phyloP scores from a whole-genome alignment of 2,797 vertebrate genomes.

The Eurystomus glaucurus region DNA sequence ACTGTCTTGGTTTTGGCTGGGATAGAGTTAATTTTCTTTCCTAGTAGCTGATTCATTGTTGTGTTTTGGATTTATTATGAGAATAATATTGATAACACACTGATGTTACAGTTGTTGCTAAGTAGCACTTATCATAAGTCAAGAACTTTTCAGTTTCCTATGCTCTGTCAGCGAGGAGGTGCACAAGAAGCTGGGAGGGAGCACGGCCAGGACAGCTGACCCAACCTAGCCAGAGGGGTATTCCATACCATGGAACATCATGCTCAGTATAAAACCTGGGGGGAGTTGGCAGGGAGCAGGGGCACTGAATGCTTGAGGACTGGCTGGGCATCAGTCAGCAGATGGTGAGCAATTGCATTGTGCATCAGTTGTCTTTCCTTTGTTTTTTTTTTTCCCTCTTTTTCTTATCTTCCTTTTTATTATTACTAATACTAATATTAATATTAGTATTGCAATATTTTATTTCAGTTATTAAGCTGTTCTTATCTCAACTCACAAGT shows the following conservation, averaged over 20 bases:
- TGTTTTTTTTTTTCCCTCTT: neutral
- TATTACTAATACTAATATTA: too few species aligned
- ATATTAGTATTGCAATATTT: neutral
- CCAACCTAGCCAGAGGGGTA: neutral
- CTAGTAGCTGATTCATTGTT: neutral
- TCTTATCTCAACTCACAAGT: neutral
- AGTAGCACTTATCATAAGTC: neutral
- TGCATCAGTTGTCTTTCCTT: neutral
- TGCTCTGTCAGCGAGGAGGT: neutral
- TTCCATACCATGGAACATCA: neutral
- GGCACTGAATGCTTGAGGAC: neutral
- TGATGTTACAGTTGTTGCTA: neutral
- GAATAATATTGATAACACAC: neutral
- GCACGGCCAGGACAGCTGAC: neutral
- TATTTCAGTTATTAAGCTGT: neutral
- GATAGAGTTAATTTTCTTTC: neutral
- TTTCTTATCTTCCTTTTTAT: neutral
- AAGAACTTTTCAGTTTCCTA: neutral
- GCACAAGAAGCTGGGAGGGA: neutral
- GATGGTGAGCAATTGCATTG: neutral
- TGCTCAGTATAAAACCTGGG: neutral
- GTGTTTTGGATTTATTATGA: neutral
- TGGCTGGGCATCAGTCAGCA: neutral
- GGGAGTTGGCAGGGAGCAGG: too few species aligned
- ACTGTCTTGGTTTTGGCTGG: neutral